A percentile compares a stretch with the other conserved stretches of the same genome.
These are phyloP conservation scores for Conopomorpha cramerella DNA, from an alignment of 1,140 invertebrate species.

Conservation along the genomic window DNA sequence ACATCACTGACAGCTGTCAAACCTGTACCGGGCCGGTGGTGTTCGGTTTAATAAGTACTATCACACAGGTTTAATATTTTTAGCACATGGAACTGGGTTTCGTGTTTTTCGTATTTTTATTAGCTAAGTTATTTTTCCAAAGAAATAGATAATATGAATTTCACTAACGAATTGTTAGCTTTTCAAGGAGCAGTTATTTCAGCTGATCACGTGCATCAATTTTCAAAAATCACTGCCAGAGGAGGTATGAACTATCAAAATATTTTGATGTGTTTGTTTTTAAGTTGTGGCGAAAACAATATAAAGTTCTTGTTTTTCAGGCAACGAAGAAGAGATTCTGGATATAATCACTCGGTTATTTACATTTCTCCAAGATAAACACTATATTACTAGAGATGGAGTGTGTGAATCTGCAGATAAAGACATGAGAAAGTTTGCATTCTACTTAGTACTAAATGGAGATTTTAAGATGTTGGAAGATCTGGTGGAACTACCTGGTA, in stretches of 20 bases:
- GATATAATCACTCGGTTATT: constrained; percentile 17
- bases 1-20: no score
- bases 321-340: constrained; percentile 39
- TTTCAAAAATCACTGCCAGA: constrained; percentile 26
- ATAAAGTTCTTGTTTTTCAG: constrained; percentile 14
- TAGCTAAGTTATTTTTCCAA: no score
- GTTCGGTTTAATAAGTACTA: no score
- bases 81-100: no score
- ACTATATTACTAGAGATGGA: constrained; percentile 17
- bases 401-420: constrained; percentile 10
- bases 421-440: constrained; percentile 24
- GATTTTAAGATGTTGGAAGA: constrained; percentile 25
- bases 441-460: constrained; percentile 37
- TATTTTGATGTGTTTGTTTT: no score
- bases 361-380: constrained; percentile 23
- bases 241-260: constrained; percentile 21
- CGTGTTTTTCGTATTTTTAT: no score
- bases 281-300: not conserved
- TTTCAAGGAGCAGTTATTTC: constrained; percentile 39
- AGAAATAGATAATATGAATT: constrained; percentile 41
- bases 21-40: no score
- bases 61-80: no score
- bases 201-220: constrained; percentile 24
- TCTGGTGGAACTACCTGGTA: constrained; percentile 24
- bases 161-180: constrained; percentile 25